These are phyloP conservation scores for Leptinotarsa juncta DNA, from an alignment of 2,888 invertebrate genomes.

Conservation along the genomic window DNA sequence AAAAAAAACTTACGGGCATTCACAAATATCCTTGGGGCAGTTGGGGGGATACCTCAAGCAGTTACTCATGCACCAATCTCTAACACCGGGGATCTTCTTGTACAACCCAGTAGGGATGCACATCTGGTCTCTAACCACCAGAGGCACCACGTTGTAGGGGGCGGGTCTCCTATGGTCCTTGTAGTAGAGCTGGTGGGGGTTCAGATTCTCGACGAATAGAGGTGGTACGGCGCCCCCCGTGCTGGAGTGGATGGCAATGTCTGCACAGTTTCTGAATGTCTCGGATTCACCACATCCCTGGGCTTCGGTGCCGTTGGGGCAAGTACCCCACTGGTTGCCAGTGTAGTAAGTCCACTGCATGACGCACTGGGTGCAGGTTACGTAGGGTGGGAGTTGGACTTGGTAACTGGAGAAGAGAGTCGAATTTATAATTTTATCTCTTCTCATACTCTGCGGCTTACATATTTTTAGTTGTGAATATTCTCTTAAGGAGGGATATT, in stretches of 20 bases:
- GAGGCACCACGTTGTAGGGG: conserved; percentile 75
- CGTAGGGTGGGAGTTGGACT: conserved; percentile 82
- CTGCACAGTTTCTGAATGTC: conserved; percentile 92
- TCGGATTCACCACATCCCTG: conserved; percentile 92
- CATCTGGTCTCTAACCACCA: conserved; percentile 85
- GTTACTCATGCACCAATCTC: conserved; percentile 86
- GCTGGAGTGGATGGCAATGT: conserved; percentile 84
- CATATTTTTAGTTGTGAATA: no score
- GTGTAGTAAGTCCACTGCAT: conserved; percentile 95
- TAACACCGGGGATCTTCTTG: conserved; percentile 79
- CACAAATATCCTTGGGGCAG: conserved; percentile 81
- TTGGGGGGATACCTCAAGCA: conserved; percentile 89
- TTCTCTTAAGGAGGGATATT: no score
- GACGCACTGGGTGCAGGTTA: conserved; percentile 90
- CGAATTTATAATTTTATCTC: not conserved
- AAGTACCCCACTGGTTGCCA: conserved; percentile 93
- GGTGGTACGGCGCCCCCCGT: conserved; percentile 76
- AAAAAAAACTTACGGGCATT: conserved; percentile 81
- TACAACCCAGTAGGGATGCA: conserved; percentile 77
- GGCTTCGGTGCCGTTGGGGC: conserved; percentile 86
- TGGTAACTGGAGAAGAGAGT: conserved; percentile 70
- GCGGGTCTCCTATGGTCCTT: conserved; percentile 75
- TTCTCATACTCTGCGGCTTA: not conserved
- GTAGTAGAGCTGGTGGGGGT: conserved; percentile 83
- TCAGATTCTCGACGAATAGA: conserved; percentile 77